Conservation (phyloP, 1,140 invertebrate genomes). For the Platyscapa corneri region DNA sequence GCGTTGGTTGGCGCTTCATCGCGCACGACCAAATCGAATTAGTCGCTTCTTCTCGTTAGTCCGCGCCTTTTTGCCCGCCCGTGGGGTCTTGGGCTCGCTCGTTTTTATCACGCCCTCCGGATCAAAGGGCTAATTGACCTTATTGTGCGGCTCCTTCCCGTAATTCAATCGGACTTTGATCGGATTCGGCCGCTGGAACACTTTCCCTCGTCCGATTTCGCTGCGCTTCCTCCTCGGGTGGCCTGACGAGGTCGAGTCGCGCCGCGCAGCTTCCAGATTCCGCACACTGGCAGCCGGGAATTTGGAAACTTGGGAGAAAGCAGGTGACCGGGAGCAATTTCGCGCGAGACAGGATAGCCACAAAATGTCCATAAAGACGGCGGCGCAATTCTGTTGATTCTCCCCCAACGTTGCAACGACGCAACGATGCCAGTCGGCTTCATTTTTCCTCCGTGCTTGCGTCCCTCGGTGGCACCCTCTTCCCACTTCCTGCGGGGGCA, state of each 20-base stretch:
- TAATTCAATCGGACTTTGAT: not conserved
- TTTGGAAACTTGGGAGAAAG: too few relatives aligned
- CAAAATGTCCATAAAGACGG: slow-evolving; percentile 16
- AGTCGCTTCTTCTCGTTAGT: not conserved
- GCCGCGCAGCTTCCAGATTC: too few relatives aligned
- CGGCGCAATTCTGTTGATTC: slow-evolving; percentile 15
- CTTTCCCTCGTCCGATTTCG: too few relatives aligned
- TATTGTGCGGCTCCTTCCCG: not conserved
- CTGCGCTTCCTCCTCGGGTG: too few relatives aligned
- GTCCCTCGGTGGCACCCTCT: not conserved
- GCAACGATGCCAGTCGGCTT: not conserved
- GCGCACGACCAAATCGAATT: not conserved
- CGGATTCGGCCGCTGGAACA: not conserved
- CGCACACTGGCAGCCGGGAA: too few relatives aligned
- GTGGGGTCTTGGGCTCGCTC: too few relatives aligned
- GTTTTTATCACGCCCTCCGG: not conserved
- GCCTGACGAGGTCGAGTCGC: too few relatives aligned
- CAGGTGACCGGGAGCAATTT: not conserved
- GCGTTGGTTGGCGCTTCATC: too few relatives aligned
- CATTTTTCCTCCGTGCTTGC: not conserved
- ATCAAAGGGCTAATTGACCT: not conserved
- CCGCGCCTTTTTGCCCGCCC: not conserved
- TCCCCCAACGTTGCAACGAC: not conserved
- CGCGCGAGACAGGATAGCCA: not conserved
- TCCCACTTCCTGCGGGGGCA: slow-evolving; percentile 31